Percentiles rank a stretch among this genome's conserved stretches.
These are phyloP conservation scores for Campoplex capitator DNA, from an alignment of 2,888 invertebrate species.

Conservation along the genomic window DNA sequence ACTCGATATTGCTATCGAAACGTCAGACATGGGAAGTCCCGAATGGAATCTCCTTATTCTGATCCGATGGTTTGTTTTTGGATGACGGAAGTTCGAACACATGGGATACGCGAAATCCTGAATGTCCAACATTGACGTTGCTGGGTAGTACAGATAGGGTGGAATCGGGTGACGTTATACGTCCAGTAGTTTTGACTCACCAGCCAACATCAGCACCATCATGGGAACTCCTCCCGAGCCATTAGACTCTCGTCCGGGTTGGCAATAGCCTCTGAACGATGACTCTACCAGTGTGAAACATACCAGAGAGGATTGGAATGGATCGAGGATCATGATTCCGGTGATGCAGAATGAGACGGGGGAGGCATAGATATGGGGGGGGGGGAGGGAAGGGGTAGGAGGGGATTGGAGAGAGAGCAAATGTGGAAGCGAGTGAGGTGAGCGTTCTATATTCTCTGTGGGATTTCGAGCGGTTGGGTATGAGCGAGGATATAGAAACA, in stretches of 20 bases:
- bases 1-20: conserved; percentile 11
- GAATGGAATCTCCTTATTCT: conserved; percentile 19
- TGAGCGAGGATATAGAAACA: conserved; percentile 52
- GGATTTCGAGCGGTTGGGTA: conserved; percentile 63
- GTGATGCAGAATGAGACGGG: conserved; percentile 36
- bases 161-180: conserved; percentile 23
- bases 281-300: conserved; percentile 37
- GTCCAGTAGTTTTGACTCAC: conserved; percentile 33
- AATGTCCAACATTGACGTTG: neutral
- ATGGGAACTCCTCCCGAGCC: conserved; percentile 46
- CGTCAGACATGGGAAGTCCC: neutral
- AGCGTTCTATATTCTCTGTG: conserved; percentile 34
- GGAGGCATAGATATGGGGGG: conserved; percentile 3
- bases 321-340: conserved; percentile 62
- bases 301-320: conserved; percentile 43
- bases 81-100: neutral
- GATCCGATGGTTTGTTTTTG: neutral
- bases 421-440: conserved; percentile 7
- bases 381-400: neutral
- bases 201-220: conserved; percentile 28
- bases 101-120: neutral
- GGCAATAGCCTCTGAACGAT: conserved; percentile 57
- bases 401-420: neutral
- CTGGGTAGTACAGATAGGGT: neutral
- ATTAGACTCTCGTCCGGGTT: conserved; percentile 39